Base-by-base conservation (phyloP, 92 coral and sea anemone genomes). In the Ricordea florida region DNA sequence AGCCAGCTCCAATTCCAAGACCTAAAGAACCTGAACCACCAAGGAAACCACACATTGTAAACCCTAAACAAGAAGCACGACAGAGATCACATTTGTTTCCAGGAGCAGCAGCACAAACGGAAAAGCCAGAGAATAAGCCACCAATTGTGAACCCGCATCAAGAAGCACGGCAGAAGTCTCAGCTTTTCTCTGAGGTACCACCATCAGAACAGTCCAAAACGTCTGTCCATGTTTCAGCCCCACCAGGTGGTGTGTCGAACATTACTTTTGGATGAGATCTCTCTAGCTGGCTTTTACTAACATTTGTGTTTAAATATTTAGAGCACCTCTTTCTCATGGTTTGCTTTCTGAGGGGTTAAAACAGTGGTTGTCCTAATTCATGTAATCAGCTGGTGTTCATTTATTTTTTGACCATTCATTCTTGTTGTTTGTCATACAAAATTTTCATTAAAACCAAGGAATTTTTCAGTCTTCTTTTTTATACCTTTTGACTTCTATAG, bases 201-300 rank as follows among this genome's bases (percentile, higher is more conserved):
- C 66, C 66, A 36, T 17, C 35, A 18, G 65, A 38, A 55, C 37
- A 28, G 5, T 43, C 77, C 0, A 70, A 70, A 40, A 92, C 96
- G 5, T 85, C 96, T 4, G 92, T 93, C 36, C 85, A 74, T 15
- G 89, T 92, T 16, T 55, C 22, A n/a, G 92, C 90, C 11, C 96
- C 99, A 3, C 99, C 99, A 20, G 99, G 99, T 64, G 98, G 98
- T 0, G 85, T 53, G 49, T 91, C 97, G 0, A 86, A 87, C 59
- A 94, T 94, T 62, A 57, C 86, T 14, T 86, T 94, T 67, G 98
- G 98, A 38, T 94, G 57, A 89, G 72, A 33, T 22, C 10, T 40
- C 42, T 26, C 16, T 20, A 14, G 6, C 32, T 4, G 9, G 2
- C 6, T 18, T 8, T 11, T 11, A 6, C 20, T 43, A 27, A 47